phyloP scores from a whole-genome alignment of 2,797 vertebrate species.

The Esox lucius region DNA sequence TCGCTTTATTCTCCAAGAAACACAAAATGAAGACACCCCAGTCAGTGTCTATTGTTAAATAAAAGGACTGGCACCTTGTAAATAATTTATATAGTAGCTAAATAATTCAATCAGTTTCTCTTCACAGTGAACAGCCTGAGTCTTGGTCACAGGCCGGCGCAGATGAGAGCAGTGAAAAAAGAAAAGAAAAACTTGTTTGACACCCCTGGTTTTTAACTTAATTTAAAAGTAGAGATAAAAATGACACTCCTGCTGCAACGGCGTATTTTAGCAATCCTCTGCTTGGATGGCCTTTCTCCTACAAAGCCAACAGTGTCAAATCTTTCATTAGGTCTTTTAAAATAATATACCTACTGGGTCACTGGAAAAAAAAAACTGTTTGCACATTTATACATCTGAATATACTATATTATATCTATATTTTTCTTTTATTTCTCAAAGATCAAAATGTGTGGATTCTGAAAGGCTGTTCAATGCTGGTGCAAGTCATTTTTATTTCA shows the following conservation, averaged over 20 bases:
- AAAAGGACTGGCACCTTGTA: conserved; percentile 44
- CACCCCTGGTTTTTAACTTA: conserved; percentile 46
- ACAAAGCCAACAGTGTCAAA: conserved; percentile 35
- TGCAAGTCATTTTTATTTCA: conserved; percentile 82
- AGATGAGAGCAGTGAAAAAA: conserved; percentile 24
- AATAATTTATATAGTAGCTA: conserved; percentile 55
- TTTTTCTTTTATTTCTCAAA: conserved; percentile 63
- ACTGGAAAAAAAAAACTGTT: conserved; percentile 79
- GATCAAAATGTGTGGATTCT: conserved; percentile 77
- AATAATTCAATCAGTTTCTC: conserved; percentile 44
- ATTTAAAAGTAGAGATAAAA: conserved; percentile 42
- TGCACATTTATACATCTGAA: conserved; percentile 82
- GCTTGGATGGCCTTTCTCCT: conserved; percentile 10
- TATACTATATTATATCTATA: conserved; percentile 43
- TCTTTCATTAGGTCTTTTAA: conserved; percentile 78
- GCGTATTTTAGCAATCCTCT: conserved; percentile 37
- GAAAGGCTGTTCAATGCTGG: conserved; percentile 86
- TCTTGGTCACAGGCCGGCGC: conserved; percentile 42
- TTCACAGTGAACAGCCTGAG: conserved; percentile 27
- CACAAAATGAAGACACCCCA: conserved; percentile 34
- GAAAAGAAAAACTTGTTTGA: conserved; percentile 13
- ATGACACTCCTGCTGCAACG: conserved; percentile 15
- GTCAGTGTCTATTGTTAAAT: conserved; percentile 35
- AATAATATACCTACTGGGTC: conserved; percentile 77
- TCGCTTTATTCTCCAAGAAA: conserved; percentile 34